Conservation (phyloP, 2,113 vertebrate species). For the Anoura caudifer region DNA sequence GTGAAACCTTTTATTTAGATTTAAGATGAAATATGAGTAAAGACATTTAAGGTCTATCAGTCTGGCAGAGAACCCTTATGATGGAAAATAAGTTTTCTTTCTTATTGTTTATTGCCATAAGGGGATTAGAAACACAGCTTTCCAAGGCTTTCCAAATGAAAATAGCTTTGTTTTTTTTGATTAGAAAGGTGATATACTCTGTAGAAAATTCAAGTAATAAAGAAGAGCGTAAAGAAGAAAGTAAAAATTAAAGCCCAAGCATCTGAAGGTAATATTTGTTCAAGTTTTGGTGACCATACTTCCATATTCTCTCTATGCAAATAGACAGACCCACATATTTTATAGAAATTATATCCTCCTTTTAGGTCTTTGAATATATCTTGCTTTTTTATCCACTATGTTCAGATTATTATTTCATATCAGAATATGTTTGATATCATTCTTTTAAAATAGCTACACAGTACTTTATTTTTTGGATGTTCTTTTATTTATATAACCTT, state of each 20-base stretch:
- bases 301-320: conserved; percentile 7
- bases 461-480: neutral
- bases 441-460: conserved; percentile 34
- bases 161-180: conserved; percentile 69
- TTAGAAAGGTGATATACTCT: conserved; percentile 63
- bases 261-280: conserved; percentile 50
- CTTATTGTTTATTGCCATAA: conserved; percentile 16
- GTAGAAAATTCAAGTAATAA: conserved; percentile 69
- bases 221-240: conserved; percentile 64
- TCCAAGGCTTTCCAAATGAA: conserved; percentile 61
- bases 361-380: neutral
- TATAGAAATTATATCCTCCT: neutral
- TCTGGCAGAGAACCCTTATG: conserved; percentile 21
- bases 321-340: neutral
- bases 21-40: conserved; percentile 11
- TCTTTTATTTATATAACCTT: conserved; percentile 10
- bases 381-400: neutral
- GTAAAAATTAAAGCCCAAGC: conserved; percentile 53
- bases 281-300: conserved; percentile 44
- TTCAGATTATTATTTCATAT: conserved; percentile 27
- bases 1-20: conserved; percentile 7
- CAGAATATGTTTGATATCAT: conserved; percentile 20
- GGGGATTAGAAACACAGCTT: conserved; percentile 43
- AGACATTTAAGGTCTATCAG: neutral
- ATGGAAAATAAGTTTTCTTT: conserved; percentile 54